A percentile compares a stretch with the other conserved stretches of the same genome.
phyloP scores from a whole-genome alignment of 2,113 vertebrate species.

The Eurystomus gularis region DNA sequence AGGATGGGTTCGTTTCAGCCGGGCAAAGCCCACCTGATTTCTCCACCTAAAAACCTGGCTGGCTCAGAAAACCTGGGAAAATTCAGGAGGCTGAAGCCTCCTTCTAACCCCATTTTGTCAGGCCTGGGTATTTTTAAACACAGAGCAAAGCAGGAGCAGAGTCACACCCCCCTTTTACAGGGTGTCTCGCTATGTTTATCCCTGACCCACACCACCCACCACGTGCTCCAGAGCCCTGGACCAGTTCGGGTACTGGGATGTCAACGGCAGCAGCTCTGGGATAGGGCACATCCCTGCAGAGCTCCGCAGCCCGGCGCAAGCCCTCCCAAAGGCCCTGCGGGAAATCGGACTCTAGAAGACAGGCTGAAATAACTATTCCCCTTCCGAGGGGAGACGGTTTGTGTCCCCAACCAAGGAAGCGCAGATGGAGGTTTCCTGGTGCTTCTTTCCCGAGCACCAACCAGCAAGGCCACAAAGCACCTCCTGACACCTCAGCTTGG shows the following conservation, averaged over 20 bases:
- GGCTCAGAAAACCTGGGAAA: conserved; percentile 4
- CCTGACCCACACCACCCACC: neutral
- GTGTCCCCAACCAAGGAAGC: rapidly evolving
- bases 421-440: neutral
- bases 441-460: rapidly evolving
- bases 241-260: neutral
- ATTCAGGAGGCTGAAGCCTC: neutral
- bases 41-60: neutral
- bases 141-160: neutral
- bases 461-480: neutral
- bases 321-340: neutral
- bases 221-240: neutral
- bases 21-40: neutral
- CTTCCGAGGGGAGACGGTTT: neutral
- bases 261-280: neutral
- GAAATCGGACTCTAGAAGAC: neutral
- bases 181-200: neutral
- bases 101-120: conserved; percentile 54
- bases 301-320: neutral
- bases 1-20: rapidly evolving
- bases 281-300: rapidly evolving
- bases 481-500: neutral
- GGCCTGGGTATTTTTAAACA: conserved; percentile 36
- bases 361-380: neutral
- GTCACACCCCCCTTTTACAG: neutral